These are phyloP conservation scores for Chrysoperla carnea DNA, from an alignment of 1,140 invertebrate species.

Conservation along the genomic window DNA sequence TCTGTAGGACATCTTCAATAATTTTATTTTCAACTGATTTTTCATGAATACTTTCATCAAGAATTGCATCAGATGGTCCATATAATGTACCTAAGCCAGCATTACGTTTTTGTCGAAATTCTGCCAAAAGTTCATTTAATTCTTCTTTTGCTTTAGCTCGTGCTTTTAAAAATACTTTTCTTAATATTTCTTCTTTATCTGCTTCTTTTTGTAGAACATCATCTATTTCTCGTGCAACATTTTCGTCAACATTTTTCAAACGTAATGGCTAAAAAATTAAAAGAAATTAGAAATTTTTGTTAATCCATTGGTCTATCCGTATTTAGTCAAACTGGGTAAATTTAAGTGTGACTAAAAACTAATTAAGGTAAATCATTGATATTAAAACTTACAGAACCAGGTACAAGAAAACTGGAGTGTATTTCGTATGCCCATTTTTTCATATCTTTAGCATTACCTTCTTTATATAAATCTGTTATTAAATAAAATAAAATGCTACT, in stretches of 20 bases:
- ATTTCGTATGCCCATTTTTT: slow-evolving; percentile 96
- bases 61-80: slow-evolving; percentile 64
- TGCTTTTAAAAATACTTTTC: slow-evolving; percentile 77
- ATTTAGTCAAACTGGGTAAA: no score
- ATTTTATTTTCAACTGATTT: slow-evolving; percentile 61
- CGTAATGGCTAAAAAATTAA: slow-evolving; percentile 54
- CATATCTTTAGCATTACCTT: slow-evolving; percentile 74
- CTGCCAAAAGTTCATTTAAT: slow-evolving; percentile 66
- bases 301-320: no score
- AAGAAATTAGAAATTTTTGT: slow-evolving; percentile 1
- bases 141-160: slow-evolving; percentile 69
- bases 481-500: slow-evolving; percentile 75
- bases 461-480: slow-evolving; percentile 69
- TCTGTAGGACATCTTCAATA: slow-evolving; percentile 49
- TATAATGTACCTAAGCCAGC: slow-evolving; percentile 81
- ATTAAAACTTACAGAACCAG: slow-evolving; percentile 48
- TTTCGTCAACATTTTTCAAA: slow-evolving; percentile 69
- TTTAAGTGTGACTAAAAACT: neutral
- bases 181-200: slow-evolving; percentile 76
- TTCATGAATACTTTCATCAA: slow-evolving; percentile 66
- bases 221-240: slow-evolving; percentile 74
- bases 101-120: slow-evolving; percentile 79
- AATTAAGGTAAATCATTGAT: neutral
- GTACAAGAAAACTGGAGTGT: slow-evolving; percentile 88
- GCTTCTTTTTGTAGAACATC: slow-evolving; percentile 62